These are phyloP conservation scores for Sebastes iracundus DNA, from an alignment of 2,797 vertebrate species.

Conservation along the genomic window DNA sequence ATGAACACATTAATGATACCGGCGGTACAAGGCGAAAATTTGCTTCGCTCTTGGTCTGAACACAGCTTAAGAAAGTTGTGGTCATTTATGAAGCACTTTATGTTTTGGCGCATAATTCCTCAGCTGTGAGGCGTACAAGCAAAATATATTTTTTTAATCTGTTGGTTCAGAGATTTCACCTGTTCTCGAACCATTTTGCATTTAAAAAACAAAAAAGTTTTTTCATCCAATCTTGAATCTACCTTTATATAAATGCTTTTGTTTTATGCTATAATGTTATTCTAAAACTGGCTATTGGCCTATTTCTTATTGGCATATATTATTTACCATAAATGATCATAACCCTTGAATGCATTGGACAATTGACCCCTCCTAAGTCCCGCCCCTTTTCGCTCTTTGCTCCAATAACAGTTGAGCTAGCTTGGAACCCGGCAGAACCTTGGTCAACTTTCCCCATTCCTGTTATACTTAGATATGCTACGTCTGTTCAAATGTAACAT, in stretches of 20 bases:
- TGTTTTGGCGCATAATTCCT: not conserved
- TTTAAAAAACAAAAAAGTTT: not conserved
- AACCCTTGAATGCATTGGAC: not conserved
- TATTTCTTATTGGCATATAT: not conserved
- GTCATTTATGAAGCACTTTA: not conserved
- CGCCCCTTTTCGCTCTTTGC: no score
- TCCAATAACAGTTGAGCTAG: no score
- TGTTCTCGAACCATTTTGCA: not conserved
- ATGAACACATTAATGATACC: no score
- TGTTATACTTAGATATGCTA: not conserved
- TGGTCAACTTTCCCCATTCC: no score
- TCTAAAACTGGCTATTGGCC: not conserved
- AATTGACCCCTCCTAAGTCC: not conserved
- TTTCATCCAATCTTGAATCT: not conserved
- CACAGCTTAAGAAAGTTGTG: not conserved
- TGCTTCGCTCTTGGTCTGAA: not conserved
- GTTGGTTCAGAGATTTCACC: not conserved
- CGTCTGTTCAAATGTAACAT: not conserved
- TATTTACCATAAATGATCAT: not conserved
- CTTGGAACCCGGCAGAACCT: no score
- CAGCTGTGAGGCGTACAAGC: not conserved
- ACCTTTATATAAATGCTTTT: not conserved
- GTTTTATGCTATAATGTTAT: not conserved
- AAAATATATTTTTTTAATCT: not conserved
- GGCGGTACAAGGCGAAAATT: no score